These are phyloP conservation scores for Philaenus spumarius DNA, from an alignment of 1,140 invertebrate species.

Conservation along the genomic window DNA sequence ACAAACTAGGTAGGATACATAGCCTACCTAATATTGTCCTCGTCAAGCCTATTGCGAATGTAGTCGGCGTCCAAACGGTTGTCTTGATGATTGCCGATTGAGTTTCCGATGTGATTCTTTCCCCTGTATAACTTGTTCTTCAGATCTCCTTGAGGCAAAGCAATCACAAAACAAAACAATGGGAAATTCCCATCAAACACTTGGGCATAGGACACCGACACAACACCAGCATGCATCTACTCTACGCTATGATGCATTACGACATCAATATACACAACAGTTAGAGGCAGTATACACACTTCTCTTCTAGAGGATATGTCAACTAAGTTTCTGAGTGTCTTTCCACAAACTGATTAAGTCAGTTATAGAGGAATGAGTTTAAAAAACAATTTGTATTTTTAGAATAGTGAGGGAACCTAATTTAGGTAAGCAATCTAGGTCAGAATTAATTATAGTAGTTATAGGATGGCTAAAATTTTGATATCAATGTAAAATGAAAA, in stretches of 20 bases:
- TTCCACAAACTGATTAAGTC: too few species aligned
- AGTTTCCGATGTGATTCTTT: conserved; percentile 61
- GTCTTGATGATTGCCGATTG: conserved; percentile 60
- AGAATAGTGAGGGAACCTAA: too few species aligned
- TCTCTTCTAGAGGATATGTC: neutral
- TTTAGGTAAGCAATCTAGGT: too few species aligned
- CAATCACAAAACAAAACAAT: conserved; percentile 12
- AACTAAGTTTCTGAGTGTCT: too few species aligned
- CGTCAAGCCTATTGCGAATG: conserved; percentile 57
- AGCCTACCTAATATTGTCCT: conserved; percentile 38
- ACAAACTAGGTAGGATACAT: too few species aligned
- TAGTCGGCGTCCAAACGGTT: conserved; percentile 66
- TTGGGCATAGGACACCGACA: conserved; percentile 23
- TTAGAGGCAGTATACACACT: neutral
- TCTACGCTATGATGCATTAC: neutral
- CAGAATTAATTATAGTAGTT: too few species aligned
- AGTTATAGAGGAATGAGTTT: too few species aligned
- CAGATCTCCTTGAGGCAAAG: conserved; percentile 51
- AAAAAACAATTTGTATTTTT: too few species aligned
- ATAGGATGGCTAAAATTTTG: too few species aligned
- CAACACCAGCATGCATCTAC: conserved; percentile 16
- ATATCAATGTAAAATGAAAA: too few species aligned
- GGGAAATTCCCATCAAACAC: conserved; percentile 20
- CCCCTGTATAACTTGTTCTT: conserved; percentile 65
- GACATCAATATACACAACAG: neutral